Evolutionary conservation across 2,797 vertebrate genomes (phyloP), one percentile per base, ranked within the genome.

Genomic region (Gobio occitaniae): DNA sequence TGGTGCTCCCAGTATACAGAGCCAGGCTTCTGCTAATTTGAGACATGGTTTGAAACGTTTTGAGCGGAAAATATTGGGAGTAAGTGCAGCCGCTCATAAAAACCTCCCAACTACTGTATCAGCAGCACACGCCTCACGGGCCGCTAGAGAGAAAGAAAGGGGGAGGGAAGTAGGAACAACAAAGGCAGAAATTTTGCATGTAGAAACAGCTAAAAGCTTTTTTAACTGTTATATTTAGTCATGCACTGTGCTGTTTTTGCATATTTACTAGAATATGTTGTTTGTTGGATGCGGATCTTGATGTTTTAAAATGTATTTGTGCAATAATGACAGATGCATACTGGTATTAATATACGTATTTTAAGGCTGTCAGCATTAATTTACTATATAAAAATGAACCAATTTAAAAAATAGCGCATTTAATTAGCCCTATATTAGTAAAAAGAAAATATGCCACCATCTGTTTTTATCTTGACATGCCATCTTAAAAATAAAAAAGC

Each of bases 11-110:
- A 82, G 80, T 75, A 78, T 25, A 78, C 47, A 25, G 21, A 41
- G 59, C 69, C 89, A 71, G n/a, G 44, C 79, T 83, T 84, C 89
- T 86, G 82, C 86, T 92, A 89, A 94, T 93, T 92, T 92, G 86
- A 92, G 89, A 90, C 84, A 84, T 87, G 90, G 88, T 90, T 93
- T 89, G 91, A 91, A 91, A 90, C 86, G 74, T 91, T 91, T 91
- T 84, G 81, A 85, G 84, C 89, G 69, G 87, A 90, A 94, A 94
- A 93, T 90, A 80, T 78, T 90, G 82, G 2, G 86, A 76, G 91
- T 93, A 90, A 93, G 89, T 90, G 88, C 68, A 86, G 87, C 8
- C 50, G 61, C 85, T 93, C 88, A 86, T 92, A 93, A 92, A 89
- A 90, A 89, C 78, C 84, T 80, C 76, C 79, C 83, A 85, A 92